Evolutionary conservation across 1,140 invertebrate species (phyloP).

Genomic region (Microplitis mediator): DNA sequence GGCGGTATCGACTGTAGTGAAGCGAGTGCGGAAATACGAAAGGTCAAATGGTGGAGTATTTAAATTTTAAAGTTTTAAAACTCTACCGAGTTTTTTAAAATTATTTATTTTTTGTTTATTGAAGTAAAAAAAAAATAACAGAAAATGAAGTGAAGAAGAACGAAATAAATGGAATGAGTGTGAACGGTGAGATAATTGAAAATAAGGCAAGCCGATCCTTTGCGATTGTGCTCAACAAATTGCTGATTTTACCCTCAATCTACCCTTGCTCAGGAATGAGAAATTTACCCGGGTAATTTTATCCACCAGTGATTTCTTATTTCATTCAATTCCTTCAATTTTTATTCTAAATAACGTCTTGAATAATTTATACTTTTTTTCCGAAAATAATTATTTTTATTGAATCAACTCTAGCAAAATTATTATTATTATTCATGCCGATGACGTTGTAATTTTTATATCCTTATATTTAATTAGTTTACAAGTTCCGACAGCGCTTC

Average conservation of each 20-base stretch:
- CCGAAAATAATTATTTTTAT: too few relatives aligned
- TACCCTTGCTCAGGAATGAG: constrained; percentile 1
- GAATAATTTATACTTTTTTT: not conserved
- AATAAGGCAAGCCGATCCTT: not conserved
- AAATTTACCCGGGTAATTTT: constrained; percentile 9
- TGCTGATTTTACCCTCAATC: constrained; percentile 14
- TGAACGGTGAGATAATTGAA: constrained; percentile 10
- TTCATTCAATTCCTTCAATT: constrained; percentile 3
- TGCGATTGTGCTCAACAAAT: constrained; percentile 10
- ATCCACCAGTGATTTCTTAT: not conserved
- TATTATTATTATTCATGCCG: too few relatives aligned
- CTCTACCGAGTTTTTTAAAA: not conserved
- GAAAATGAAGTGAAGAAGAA: not conserved
- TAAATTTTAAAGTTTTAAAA: not conserved
- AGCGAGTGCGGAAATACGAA: too few relatives aligned
- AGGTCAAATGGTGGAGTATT: not conserved
- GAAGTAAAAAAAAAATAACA: not conserved
- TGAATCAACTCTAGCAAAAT: too few relatives aligned
- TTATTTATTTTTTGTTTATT: not conserved
- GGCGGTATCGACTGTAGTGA: too few relatives aligned
- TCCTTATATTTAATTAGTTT: too few relatives aligned
- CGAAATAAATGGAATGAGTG: not conserved
- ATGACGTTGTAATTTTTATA: too few relatives aligned
- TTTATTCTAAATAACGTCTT: constrained; percentile 6
- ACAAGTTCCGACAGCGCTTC: too few relatives aligned